These are phyloP conservation scores for Phasianus colchicus DNA, from an alignment of 2,113 vertebrate species.

Conservation along the genomic window DNA sequence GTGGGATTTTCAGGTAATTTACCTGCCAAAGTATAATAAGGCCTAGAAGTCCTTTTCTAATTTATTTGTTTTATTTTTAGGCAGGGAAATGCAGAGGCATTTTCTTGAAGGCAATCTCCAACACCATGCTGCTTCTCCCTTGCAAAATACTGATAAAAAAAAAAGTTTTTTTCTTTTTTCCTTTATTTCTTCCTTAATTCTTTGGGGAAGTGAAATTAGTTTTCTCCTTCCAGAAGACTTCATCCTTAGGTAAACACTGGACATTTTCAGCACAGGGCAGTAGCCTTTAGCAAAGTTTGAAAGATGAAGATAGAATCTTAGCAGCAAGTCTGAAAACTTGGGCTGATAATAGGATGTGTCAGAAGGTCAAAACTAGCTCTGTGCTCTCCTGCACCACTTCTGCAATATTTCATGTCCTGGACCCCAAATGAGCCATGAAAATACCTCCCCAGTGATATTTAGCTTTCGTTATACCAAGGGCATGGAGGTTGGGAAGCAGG, in stretches of 20 bases:
- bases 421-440: not conserved
- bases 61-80: too few species aligned
- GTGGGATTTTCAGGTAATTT: not conserved
- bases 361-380: not conserved
- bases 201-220: not conserved
- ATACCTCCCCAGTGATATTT: not conserved
- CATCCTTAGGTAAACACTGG: not conserved
- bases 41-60: not conserved
- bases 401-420: not conserved
- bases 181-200: not conserved
- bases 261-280: not conserved
- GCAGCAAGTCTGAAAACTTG: not conserved
- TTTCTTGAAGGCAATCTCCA: not conserved
- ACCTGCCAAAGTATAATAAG: not conserved
- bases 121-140: not conserved
- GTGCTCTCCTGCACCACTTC: not conserved
- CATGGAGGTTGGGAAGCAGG: rapidly evolving
- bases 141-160: not conserved
- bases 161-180: too few species aligned
- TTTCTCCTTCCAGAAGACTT: not conserved
- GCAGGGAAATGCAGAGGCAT: not conserved
- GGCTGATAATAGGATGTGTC: not conserved
- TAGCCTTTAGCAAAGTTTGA: not conserved
- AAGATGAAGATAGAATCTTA: not conserved
- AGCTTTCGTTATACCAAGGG: not conserved